Percentiles rank a stretch among this genome's conserved stretches.
phyloP scores from a whole-genome alignment of 2,797 vertebrate genomes.

The Gymnothorax javanicus region DNA sequence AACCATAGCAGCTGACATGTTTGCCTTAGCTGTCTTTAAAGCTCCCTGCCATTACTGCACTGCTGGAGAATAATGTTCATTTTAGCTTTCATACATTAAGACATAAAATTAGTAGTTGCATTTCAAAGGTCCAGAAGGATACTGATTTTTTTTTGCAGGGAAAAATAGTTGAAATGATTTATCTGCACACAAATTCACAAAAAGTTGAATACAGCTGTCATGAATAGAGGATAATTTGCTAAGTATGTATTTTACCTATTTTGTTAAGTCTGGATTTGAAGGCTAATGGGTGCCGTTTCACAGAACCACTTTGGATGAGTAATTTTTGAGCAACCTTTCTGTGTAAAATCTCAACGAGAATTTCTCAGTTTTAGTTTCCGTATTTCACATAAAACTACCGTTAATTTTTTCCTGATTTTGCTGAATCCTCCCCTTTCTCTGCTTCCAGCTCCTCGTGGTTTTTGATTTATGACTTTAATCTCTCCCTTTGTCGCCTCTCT shows the following conservation, averaged over 20 bases:
- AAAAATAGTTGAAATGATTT: background rate
- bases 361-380: background rate
- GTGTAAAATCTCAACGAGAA: slow-evolving; percentile 67
- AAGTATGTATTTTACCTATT: background rate
- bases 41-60: slow-evolving; percentile 62
- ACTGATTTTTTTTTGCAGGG: too few species aligned
- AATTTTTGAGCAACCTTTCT: slow-evolving; percentile 20
- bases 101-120: background rate
- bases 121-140: background rate
- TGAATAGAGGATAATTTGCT: background rate
- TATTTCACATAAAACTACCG: background rate
- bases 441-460: slow-evolving; percentile 43
- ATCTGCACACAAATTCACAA: background rate
- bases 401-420: background rate
- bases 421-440: background rate
- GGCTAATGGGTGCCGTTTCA: background rate
- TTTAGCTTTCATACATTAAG: slow-evolving; percentile 69
- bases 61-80: slow-evolving; percentile 36
- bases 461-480: slow-evolving; percentile 38
- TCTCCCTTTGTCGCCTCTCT: slow-evolving; percentile 65
- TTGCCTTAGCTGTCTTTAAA: slow-evolving; percentile 41
- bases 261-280: background rate
- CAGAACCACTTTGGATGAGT: background rate
- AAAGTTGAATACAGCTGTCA: background rate
- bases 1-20: slow-evolving; percentile 48